A percentile compares a stretch with the other conserved stretches of the same genome.
Conservation (phyloP, 2,888 invertebrate species). For the Ophioninae sp. region DNA sequence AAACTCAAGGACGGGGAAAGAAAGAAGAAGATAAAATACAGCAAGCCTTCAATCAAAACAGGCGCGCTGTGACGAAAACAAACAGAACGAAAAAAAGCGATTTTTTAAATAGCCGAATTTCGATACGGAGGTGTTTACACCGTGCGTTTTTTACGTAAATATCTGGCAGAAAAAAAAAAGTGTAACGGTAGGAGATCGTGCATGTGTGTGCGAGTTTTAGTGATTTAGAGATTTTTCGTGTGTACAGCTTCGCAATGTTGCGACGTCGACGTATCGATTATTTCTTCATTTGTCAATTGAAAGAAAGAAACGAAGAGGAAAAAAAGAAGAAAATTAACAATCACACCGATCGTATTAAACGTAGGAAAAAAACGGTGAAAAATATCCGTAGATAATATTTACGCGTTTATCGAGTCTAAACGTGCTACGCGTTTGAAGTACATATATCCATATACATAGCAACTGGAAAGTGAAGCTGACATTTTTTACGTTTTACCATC, state of each 20-base stretch:
- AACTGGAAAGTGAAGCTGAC: constrained; percentile 37
- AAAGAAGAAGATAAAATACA: constrained; percentile 4
- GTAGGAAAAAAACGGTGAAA: neutral
- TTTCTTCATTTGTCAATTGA: constrained; percentile 19
- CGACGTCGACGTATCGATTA: constrained; percentile 1
- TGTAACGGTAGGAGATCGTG: neutral
- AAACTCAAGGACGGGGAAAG: neutral
- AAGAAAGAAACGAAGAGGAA: neutral
- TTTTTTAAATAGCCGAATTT: constrained; percentile 8
- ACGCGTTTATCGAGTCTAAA: neutral
- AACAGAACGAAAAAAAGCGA: constrained; percentile 12
- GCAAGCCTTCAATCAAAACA: constrained; percentile 17
- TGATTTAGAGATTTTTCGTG: constrained; percentile 12
- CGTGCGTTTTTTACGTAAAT: constrained; percentile 39
- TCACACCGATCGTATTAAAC: neutral
- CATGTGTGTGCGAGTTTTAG: constrained; percentile 15
- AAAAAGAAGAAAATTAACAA: neutral
- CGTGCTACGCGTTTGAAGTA: neutral
- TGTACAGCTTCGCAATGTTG: constrained; percentile 20
- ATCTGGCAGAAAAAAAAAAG: neutral
- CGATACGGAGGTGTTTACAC: constrained; percentile 9
- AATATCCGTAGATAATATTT: neutral
- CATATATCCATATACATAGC: neutral
- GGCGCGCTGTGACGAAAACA: constrained; percentile 7
- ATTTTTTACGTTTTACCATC: constrained; percentile 29